Conservation (phyloP, 2,888 invertebrate species). For the Branchinecta sandiegonensis region DNA sequence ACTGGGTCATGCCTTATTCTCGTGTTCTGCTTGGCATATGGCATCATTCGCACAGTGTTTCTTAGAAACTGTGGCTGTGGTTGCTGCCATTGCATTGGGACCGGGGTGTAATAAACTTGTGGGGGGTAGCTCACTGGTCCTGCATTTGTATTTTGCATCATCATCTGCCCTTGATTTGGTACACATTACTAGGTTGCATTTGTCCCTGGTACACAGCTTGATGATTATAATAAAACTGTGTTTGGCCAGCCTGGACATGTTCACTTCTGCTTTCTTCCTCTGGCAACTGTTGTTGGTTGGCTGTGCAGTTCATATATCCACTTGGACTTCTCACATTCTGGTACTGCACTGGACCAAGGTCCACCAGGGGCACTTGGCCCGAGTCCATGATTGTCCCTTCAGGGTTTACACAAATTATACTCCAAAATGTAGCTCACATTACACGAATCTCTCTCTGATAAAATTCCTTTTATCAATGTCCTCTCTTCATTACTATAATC, state of each 20-base stretch:
- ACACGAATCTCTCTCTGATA: no score
- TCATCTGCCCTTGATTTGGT: neutral
- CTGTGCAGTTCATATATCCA: neutral
- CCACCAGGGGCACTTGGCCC: conserved; percentile 11
- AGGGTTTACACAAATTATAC: neutral
- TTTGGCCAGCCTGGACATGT: conserved; percentile 8
- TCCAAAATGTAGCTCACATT: neutral
- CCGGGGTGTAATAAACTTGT: conserved; percentile 1
- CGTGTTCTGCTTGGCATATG: neutral
- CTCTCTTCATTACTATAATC: no score
- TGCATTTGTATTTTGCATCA: neutral
- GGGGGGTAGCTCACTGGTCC: conserved; percentile 8
- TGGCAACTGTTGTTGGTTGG: conserved; percentile 1
- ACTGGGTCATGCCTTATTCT: conserved; percentile 14
- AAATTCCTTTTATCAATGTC: no score
- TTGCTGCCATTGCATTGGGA: conserved; percentile 11
- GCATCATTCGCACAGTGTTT: conserved; percentile 10
- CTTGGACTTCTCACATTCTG: conserved; percentile 11
- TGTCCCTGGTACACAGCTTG: conserved; percentile 1
- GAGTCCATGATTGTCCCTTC: conserved; percentile 11
- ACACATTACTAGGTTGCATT: conserved; percentile 14
- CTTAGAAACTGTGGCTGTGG: conserved; percentile 14
- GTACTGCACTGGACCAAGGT: neutral
- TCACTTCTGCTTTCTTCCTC: neutral
- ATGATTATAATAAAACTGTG: neutral